A percentile compares a stretch with the other conserved stretches of the same genome.
Evolutionary conservation across 2,113 vertebrate species (phyloP).

Genomic region (Saguinus imperator): DNA sequence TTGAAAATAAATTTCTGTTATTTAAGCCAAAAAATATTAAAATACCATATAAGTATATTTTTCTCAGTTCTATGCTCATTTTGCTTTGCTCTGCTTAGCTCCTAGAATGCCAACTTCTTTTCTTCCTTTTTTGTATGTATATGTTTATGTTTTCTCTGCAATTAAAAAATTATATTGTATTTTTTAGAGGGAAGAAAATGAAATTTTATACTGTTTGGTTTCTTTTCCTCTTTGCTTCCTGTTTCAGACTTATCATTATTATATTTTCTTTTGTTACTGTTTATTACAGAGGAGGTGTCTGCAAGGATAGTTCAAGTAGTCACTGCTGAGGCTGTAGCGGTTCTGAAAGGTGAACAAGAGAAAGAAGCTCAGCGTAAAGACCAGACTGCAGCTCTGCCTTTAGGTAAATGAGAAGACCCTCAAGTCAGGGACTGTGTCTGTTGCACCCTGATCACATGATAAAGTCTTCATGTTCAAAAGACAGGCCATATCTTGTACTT

Average conservation of each 20-base stretch:
- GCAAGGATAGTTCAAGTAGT: slow-evolving; percentile 99
- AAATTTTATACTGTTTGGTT: neutral
- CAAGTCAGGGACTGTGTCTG: neutral
- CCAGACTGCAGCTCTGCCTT: slow-evolving; percentile 89
- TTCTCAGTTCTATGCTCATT: neutral
- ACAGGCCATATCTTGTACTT: neutral
- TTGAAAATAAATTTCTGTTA: too few species aligned
- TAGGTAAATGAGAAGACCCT: slow-evolving; percentile 88
- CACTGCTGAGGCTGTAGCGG: slow-evolving; percentile 97
- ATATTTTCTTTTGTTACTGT: slow-evolving; percentile 72
- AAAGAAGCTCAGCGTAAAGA: slow-evolving; percentile 90
- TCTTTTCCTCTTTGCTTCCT: neutral
- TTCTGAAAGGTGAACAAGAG: slow-evolving; percentile 97
- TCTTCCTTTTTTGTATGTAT: neutral
- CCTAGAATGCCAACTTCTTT: neutral
- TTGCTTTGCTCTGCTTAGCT: neutral
- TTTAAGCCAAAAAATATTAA: too few species aligned
- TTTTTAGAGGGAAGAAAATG: neutral
- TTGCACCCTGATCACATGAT: neutral
- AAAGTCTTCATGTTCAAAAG: neutral
- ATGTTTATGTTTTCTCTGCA: neutral
- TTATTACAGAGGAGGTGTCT: slow-evolving; percentile 95
- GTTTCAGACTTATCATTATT: neutral
- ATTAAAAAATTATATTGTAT: neutral
- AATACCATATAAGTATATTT: neutral